Evolutionary conservation across 2,888 invertebrate genomes (phyloP).

Genomic region (Kryphioiulus occultus): DNA sequence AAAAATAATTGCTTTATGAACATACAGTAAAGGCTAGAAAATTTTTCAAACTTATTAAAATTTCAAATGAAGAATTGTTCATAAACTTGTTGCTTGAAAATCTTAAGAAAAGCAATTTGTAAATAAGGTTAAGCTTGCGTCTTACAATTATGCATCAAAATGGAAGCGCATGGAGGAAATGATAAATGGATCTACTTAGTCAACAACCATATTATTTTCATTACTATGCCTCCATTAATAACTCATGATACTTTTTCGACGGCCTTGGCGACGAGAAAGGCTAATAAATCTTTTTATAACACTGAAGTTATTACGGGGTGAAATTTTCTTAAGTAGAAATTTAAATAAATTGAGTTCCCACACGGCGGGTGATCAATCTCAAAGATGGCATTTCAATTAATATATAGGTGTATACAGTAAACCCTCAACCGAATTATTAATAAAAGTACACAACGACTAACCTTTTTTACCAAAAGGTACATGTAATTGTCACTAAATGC

Average conservation of each 20-base stretch:
- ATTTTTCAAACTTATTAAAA: background rate
- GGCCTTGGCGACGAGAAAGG: background rate
- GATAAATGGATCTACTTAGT: conserved; percentile 31
- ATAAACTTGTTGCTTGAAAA: too few relatives aligned
- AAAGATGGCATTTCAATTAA: conserved; percentile 6
- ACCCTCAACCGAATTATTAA: background rate
- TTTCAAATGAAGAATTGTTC: background rate
- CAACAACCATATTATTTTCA: background rate
- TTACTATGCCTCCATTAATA: background rate
- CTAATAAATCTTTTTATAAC: background rate
- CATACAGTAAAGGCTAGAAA: too few relatives aligned
- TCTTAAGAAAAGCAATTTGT: background rate
- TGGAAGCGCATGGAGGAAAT: background rate
- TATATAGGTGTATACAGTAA: background rate
- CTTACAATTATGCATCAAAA: background rate
- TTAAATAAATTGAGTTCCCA: background rate
- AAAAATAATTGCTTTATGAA: too few relatives aligned
- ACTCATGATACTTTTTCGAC: background rate
- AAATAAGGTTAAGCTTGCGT: background rate
- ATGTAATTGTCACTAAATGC: too few relatives aligned
- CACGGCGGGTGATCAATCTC: background rate
- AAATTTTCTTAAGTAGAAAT: background rate
- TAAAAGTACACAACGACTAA: background rate
- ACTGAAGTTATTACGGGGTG: background rate
- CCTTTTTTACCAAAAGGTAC: background rate